Evolutionary conservation across 2,888 invertebrate species (phyloP).

Genomic region (Meghimatium bilineatum): DNA sequence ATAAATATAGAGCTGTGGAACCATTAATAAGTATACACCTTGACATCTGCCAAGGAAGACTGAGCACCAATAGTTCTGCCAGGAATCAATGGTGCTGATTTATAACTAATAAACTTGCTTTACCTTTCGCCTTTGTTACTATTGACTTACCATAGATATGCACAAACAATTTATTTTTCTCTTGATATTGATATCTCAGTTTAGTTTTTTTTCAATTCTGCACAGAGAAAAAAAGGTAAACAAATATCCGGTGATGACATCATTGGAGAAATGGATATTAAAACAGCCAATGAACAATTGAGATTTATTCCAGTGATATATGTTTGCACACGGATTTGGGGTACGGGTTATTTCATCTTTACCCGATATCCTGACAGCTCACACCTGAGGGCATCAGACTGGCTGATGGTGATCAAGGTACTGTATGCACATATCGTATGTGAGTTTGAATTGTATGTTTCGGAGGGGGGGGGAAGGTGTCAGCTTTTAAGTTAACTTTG

Average conservation of each 20-base stretch:
- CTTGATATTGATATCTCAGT: not conserved
- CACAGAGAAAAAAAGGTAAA: slow-evolving; percentile 36
- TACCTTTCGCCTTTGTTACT: too few species aligned
- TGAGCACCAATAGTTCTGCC: too few species aligned
- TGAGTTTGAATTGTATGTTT: not conserved
- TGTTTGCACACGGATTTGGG: slow-evolving; percentile 57
- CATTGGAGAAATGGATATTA: slow-evolving; percentile 50
- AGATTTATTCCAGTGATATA: slow-evolving; percentile 58
- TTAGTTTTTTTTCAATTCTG: not conserved
- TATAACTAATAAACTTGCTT: too few species aligned
- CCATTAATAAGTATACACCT: too few species aligned
- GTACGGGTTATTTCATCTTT: slow-evolving; percentile 54
- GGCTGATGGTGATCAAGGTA: slow-evolving; percentile 58
- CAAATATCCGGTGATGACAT: slow-evolving; percentile 44
- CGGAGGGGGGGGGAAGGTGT: not conserved
- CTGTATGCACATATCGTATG: not conserved
- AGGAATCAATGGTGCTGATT: too few species aligned
- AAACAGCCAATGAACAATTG: slow-evolving; percentile 56
- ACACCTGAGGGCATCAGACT: slow-evolving; percentile 50
- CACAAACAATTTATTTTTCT: not conserved
- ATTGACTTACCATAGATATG: too few species aligned
- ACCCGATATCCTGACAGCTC: slow-evolving; percentile 47
- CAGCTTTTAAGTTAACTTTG: not conserved
- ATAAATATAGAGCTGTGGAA: too few species aligned
- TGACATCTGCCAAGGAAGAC: too few species aligned